Percentiles rank a stretch among this genome's conserved stretches.
phyloP scores from a whole-genome alignment of 2,888 invertebrate species.

The Stenurella melanura region DNA sequence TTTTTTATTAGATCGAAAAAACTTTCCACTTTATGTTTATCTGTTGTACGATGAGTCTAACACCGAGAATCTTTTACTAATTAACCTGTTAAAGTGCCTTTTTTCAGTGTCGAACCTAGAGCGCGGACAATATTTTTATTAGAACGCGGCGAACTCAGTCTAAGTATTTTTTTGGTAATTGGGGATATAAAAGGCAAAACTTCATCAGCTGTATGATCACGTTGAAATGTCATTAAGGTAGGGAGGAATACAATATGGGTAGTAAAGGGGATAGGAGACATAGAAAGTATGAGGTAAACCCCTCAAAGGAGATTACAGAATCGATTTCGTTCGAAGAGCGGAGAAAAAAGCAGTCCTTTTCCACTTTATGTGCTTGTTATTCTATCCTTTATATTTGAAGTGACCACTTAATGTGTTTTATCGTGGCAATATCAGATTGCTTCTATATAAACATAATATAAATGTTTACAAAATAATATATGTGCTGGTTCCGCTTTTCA shows the following conservation, averaged over 20 bases:
- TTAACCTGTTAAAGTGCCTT: not conserved
- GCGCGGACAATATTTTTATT: slow-evolving; percentile 15
- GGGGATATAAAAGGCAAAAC: slow-evolving; percentile 46
- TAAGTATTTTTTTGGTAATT: slow-evolving; percentile 38
- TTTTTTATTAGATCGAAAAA: no score
- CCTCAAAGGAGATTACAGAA: slow-evolving; percentile 70
- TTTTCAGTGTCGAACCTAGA: slow-evolving; percentile 8
- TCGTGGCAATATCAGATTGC: slow-evolving; percentile 69
- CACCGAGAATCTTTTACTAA: not conserved
- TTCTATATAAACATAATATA: slow-evolving; percentile 67
- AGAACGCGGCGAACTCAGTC: slow-evolving; percentile 10
- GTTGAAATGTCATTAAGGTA: slow-evolving; percentile 57
- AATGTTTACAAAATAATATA: slow-evolving; percentile 52
- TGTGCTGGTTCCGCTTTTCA: not conserved
- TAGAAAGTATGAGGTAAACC: slow-evolving; percentile 63
- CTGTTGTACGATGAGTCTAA: not conserved
- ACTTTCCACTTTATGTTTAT: no score
- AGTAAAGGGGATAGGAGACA: slow-evolving; percentile 56
- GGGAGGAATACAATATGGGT: slow-evolving; percentile 59
- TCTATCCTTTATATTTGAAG: slow-evolving; percentile 71
- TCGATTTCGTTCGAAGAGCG: slow-evolving; percentile 68
- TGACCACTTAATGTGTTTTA: slow-evolving; percentile 71
- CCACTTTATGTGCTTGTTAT: slow-evolving; percentile 71
- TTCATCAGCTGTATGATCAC: slow-evolving; percentile 53
- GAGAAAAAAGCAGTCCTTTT: slow-evolving; percentile 59